Conservation (phyloP, 1,140 invertebrate genomes). For the Ips nitidus region DNA sequence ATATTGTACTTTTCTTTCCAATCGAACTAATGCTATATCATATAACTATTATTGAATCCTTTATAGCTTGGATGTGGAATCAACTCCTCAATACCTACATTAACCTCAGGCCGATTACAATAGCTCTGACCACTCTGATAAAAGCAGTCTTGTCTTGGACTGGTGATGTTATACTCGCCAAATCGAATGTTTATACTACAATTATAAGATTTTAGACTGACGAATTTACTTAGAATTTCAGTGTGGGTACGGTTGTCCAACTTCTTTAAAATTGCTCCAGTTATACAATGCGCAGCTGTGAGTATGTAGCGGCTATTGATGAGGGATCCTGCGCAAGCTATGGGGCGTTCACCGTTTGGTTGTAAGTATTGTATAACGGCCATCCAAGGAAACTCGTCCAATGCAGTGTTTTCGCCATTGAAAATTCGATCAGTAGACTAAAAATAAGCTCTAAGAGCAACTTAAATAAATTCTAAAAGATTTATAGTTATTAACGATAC, state of each 20-base stretch:
- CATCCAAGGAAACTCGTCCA: constrained; percentile 73
- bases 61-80: constrained; percentile 45
- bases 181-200: constrained; percentile 60
- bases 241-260: constrained; percentile 42
- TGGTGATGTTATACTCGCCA: constrained; percentile 62
- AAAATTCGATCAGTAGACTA: constrained; percentile 51
- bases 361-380: constrained; percentile 64
- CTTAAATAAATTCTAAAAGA: neutral
- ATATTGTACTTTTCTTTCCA: constrained; percentile 38
- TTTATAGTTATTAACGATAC: too few relatives aligned
- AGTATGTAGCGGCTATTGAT: constrained; percentile 56
- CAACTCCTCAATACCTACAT: constrained; percentile 44
- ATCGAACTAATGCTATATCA: constrained; percentile 48
- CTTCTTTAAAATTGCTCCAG: constrained; percentile 39
- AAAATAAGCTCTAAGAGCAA: constrained; percentile 19
- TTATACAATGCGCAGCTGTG: constrained; percentile 60
- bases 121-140: constrained; percentile 37
- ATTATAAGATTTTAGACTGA: constrained; percentile 11
- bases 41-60: constrained; percentile 34
- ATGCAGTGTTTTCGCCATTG: constrained; percentile 53
- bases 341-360: constrained; percentile 41
- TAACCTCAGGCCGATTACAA: constrained; percentile 44
- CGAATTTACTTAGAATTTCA: neutral
- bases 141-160: constrained; percentile 60
- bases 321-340: constrained; percentile 57